phyloP scores from a whole-genome alignment of 2,888 invertebrate genomes.

The Cartodere bifasciata region DNA sequence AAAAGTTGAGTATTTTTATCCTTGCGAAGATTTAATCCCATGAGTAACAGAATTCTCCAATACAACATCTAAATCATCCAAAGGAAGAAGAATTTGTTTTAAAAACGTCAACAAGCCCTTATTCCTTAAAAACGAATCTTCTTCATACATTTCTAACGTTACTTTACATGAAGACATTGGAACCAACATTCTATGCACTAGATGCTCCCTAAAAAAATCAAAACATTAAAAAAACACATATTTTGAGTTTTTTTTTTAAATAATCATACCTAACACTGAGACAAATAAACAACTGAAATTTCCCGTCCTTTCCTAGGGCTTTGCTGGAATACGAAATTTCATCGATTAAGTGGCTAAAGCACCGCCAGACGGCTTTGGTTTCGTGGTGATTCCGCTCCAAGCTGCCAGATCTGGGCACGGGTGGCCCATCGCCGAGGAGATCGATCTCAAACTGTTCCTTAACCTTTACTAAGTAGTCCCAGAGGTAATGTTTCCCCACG shows the following conservation, averaged over 20 bases:
- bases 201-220: conserved; percentile 56
- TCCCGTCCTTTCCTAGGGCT: conserved; percentile 93
- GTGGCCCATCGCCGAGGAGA: conserved; percentile 46
- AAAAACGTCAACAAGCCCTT: conserved; percentile 76
- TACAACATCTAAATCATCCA: conserved; percentile 80
- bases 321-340: conserved; percentile 77
- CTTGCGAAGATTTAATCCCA: too few relatives aligned
- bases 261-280: conserved; percentile 69
- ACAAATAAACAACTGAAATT: conserved; percentile 94
- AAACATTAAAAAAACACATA: conserved; percentile 5
- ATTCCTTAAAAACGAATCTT: conserved; percentile 86
- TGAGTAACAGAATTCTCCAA: conserved; percentile 75
- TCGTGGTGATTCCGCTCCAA: conserved; percentile 34
- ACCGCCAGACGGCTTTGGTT: conserved; percentile 63
- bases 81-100: conserved; percentile 77
- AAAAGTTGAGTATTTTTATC: too few relatives aligned
- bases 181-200: conserved; percentile 82
- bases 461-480: conserved; percentile 88
- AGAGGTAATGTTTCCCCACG: conserved; percentile 87
- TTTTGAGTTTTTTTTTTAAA: too few relatives aligned
- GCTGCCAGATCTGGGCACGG: conserved; percentile 26
- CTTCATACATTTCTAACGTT: conserved; percentile 90
- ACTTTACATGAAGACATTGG: conserved; percentile 83
- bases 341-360: conserved; percentile 79
- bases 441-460: conserved; percentile 72